Conservation (phyloP, 1,140 invertebrate species). For the Ruditapes philippinarum region DNA sequence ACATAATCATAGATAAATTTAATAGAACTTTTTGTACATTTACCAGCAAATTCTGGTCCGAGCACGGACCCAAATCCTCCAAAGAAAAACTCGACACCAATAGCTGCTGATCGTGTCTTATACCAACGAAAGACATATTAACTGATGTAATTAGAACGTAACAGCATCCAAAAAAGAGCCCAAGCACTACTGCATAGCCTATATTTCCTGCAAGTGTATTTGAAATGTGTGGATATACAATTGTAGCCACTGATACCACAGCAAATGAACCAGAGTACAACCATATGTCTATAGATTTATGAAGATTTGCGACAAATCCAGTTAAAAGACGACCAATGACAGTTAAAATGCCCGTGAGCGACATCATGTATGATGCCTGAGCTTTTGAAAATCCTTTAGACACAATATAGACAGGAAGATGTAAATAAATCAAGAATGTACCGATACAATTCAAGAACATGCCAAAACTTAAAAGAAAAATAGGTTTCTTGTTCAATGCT, state of each 20-base stretch:
- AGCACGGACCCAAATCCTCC: conserved; percentile 17
- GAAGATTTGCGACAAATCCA: not conserved
- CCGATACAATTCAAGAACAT: conserved; percentile 29
- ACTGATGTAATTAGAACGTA: conserved; percentile 11
- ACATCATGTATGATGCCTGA: conserved; percentile 1
- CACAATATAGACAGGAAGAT: conserved; percentile 43
- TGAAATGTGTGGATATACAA: conserved; percentile 38
- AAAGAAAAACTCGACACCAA: conserved; percentile 13
- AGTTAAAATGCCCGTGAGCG: not conserved
- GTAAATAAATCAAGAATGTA: conserved; percentile 24
- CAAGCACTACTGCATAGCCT: not conserved
- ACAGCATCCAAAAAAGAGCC: not conserved
- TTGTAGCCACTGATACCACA: not conserved
- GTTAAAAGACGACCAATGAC: conserved; percentile 9
- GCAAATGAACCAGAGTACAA: not conserved
- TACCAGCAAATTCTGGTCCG: conserved; percentile 51
- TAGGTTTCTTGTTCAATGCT: not conserved
- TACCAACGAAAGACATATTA: conserved; percentile 13
- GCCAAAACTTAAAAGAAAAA: conserved; percentile 8
- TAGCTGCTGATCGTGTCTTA: not conserved
- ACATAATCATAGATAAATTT: too few relatives aligned
- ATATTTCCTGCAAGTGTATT: not conserved
- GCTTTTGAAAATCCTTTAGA: not conserved
- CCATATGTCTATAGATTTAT: not conserved
- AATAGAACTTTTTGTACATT: too few relatives aligned